Evolutionary conservation across 2,888 invertebrate genomes (phyloP), one percentile per base, ranked within the genome.

Genomic region (Periphyllus acericola): DNA sequence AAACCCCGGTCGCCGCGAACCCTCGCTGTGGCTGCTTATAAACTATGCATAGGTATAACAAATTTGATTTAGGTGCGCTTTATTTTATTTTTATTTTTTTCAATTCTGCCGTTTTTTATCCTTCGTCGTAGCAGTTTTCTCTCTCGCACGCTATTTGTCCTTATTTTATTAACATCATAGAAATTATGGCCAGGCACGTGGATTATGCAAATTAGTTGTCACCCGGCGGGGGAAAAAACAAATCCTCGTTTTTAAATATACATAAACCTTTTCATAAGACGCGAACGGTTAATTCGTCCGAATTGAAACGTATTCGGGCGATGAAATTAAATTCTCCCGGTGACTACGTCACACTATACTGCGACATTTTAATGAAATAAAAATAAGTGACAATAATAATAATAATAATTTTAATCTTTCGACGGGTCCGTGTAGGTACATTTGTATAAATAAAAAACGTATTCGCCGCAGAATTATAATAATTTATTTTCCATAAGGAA

Each of bases 131-230:
- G 21, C 34, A 21, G 34, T 4, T 34, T 4, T 71, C 9, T 36
- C 36, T 36, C 36, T 4, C n/a, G 0, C 29, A 9, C 71, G 1
- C 32, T n/a, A 3, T 72, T 21, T 72, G 19, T 34, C 72, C 17
- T 71, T n/a, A 14, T 66, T 66, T 80, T 66, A 80, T 80, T 36
- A 66, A 66, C 66, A 32, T 36, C n/a, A 80, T 80, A 80, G 36
- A 80, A 80, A 60, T 80, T 60, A 80, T 66, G 80, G 60, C n/a
- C 36, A n/a, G n/a, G n/a, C n/a, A n/a, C 66, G 60, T 17, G 80
- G 60, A 80, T 80, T 80, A 80, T 80, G 66, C 80, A 80, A 80
- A 80, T 60, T 25, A 80, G 60, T 80, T 3, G 80, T 80, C 60
- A 80, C 80, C n/a, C 6, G n/a, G 2, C 36, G 79, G 32, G 21